These are phyloP conservation scores for Trachelus troglodyta DNA, from an alignment of 2,888 invertebrate genomes.

Conservation along the genomic window DNA sequence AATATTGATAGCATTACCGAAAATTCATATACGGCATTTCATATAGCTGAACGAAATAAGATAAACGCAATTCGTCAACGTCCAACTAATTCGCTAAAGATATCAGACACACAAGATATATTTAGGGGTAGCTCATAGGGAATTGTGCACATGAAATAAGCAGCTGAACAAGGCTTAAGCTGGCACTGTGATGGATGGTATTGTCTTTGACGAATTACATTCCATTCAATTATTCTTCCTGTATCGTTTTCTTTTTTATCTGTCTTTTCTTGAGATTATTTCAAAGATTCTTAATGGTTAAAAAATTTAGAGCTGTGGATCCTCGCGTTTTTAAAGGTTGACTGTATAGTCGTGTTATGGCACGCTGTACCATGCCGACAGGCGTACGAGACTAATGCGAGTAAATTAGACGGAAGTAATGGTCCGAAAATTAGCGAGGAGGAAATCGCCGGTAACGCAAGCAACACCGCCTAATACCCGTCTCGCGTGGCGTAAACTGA, in stretches of 20 bases:
- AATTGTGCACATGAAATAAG: background rate
- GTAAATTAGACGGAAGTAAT: background rate
- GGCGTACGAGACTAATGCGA: background rate
- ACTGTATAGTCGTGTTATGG: background rate
- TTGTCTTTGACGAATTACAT: background rate
- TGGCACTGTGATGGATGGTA: background rate
- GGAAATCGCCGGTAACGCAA: background rate
- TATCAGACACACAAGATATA: background rate
- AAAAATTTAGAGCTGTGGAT: background rate
- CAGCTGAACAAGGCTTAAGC: background rate
- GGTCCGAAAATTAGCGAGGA: background rate
- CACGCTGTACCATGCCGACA: background rate
- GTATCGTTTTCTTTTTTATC: background rate
- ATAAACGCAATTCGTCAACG: background rate
- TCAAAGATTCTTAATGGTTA: background rate
- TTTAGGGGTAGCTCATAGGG: background rate
- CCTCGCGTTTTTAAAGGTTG: background rate
- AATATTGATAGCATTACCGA: background rate
- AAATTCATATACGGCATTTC: background rate
- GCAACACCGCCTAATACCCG: background rate
- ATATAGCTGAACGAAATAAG: background rate
- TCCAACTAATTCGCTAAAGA: background rate
- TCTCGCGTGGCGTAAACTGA: background rate
- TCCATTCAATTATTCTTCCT: background rate
- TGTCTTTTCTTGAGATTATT: background rate